Base-by-base conservation (phyloP, 2,797 vertebrate genomes). In the Phrynocephalus forsythii region DNA sequence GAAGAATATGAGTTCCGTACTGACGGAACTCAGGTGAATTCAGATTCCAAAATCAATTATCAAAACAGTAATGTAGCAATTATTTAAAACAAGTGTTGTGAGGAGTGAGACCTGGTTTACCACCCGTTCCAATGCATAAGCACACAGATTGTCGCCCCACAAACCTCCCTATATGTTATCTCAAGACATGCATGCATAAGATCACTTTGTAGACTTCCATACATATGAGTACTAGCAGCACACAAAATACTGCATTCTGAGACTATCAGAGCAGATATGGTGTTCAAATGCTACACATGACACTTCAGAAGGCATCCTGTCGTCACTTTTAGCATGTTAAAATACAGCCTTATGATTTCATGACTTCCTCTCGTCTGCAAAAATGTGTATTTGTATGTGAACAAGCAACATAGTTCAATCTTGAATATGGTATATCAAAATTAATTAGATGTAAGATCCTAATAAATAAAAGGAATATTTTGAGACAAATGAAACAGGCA, bases 401-500 rank as follows among this genome's bases (percentile, higher is more conserved):
- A 72, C 33, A 15, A 79, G 28, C 6, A 77, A 69, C 50, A 79
- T 0, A 60, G 44, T 22, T 73, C 44, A 33, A 28, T 60, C 38
- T 79, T 63, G 56, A 28, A 66, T 84, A 52, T 5, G 11, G 52
- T 52, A 48, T 84, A 52, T 79, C 52, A 79, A 88, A 79, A 73
- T 84, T 73, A 84, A 76, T 81, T 71, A 30, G 6, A 11, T 7
- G 63, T 83, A 83, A 52, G 10, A 79, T 60, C 11, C 67, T 56
- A 71, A 71, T 79, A 67, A 50, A 79, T 56, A 3, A 69, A 60
- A 83, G 66, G 24, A 72, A 38, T 68, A 5, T 79, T 79, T 50
- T 11, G 48, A 24, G 30, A 56, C 38, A 38, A 88, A 88, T 88
- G 82, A 84, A 87, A 28, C 8, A 79, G 76, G 22, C 52, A 88